These are phyloP conservation scores for Thymelicus acteon DNA, from an alignment of 2,888 invertebrate species.

Conservation along the genomic window DNA sequence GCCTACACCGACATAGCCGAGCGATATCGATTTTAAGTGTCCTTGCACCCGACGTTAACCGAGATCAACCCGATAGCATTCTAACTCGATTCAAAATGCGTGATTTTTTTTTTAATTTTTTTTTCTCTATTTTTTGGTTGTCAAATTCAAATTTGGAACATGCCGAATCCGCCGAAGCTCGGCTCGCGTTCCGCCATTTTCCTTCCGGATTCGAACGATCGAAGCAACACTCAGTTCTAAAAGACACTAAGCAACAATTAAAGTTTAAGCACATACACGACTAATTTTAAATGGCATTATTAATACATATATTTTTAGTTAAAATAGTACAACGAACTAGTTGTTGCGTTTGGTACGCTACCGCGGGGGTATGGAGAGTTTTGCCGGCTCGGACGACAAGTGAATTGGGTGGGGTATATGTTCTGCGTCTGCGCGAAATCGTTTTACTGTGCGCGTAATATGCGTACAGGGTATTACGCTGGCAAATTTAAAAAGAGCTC, in stretches of 20 bases:
- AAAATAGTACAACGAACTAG: slow-evolving; percentile 51
- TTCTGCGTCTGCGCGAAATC: slow-evolving; percentile 73
- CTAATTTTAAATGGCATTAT: slow-evolving; percentile 50
- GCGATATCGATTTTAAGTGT: slow-evolving; percentile 67
- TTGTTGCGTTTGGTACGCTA: slow-evolving; percentile 77
- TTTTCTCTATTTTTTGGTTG: slow-evolving; percentile 15
- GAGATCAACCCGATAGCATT: slow-evolving; percentile 54
- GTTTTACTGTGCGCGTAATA: slow-evolving; percentile 68
- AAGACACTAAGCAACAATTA: slow-evolving; percentile 65
- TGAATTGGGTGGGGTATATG: slow-evolving; percentile 74
- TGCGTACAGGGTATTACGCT: slow-evolving; percentile 63
- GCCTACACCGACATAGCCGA: slow-evolving; percentile 55
- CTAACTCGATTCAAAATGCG: slow-evolving; percentile 47
- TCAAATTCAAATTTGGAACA: slow-evolving; percentile 52
- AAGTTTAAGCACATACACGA: slow-evolving; percentile 62
- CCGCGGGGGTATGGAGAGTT: slow-evolving; percentile 77
- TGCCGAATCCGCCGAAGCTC: slow-evolving; percentile 46
- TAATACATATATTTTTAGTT: slow-evolving; percentile 21
- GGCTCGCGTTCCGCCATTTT: slow-evolving; percentile 71
- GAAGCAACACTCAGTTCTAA: slow-evolving; percentile 42
- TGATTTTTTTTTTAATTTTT: slow-evolving; percentile 47
- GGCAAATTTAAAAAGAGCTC: slow-evolving; percentile 56
- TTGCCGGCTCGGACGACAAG: slow-evolving; percentile 73
- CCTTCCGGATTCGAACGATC: slow-evolving; percentile 51
- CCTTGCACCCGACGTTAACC: slow-evolving; percentile 54